Percentiles rank a stretch among this genome's conserved stretches.
Evolutionary conservation across 2,797 vertebrate species (phyloP).

Genomic region (Melanotaenia trifasciata): DNA sequence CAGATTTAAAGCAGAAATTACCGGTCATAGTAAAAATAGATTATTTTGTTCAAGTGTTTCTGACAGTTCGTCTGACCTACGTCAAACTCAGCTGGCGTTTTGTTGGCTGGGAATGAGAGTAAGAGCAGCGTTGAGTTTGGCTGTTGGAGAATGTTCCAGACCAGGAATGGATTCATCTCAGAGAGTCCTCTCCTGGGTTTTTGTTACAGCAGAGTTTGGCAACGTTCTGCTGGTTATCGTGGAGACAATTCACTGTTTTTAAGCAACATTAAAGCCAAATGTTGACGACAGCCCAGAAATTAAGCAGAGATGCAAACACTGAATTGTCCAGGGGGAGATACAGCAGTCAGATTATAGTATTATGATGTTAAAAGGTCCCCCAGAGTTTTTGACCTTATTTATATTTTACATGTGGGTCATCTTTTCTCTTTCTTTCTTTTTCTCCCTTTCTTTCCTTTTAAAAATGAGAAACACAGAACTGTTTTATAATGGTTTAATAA

Average conservation of each 20-base stretch:
- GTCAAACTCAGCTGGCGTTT: not conserved
- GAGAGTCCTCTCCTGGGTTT: not conserved
- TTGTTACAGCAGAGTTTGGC: not conserved
- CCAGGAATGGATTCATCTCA: not conserved
- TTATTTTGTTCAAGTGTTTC: not conserved
- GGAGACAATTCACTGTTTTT: not conserved
- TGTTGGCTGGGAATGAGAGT: not conserved
- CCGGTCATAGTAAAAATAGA: too few species aligned
- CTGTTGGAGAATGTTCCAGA: not conserved
- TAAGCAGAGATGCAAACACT: not conserved
- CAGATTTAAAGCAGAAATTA: too few species aligned
- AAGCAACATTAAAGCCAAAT: not conserved
- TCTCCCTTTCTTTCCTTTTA: not conserved
- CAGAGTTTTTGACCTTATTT: not conserved
- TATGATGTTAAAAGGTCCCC: not conserved
- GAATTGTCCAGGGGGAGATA: not conserved
- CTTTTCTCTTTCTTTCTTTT: not conserved
- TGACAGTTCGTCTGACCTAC: not conserved
- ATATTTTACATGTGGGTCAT: not conserved
- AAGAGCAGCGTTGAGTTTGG: not conserved
- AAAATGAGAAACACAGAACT: conserved; percentile 4
- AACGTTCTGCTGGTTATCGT: not conserved
- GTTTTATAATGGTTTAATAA: not conserved
- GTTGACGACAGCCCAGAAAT: not conserved
- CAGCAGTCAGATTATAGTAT: not conserved